Evolutionary conservation across 2,113 vertebrate genomes (phyloP).

Genomic region (Neotoma lepida): DNA sequence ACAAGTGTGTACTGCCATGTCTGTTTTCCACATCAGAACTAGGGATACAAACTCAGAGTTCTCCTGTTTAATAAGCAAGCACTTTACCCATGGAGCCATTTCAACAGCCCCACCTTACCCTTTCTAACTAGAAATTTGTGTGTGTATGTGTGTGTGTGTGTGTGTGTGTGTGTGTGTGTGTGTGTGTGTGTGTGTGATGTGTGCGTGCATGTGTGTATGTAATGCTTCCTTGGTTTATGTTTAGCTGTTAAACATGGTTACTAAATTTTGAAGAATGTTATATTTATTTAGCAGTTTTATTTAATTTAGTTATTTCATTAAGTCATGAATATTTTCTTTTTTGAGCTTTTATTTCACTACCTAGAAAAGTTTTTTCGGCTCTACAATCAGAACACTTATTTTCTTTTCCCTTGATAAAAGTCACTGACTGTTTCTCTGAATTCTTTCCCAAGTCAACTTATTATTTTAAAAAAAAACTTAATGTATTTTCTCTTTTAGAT

Average conservation of each 20-base stretch:
- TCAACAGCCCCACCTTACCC: not conserved
- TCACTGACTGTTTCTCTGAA: not conserved
- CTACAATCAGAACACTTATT: not conserved
- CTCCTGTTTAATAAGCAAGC: not conserved
- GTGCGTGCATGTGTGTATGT: not conserved
- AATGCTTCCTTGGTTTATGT: slow-evolving; percentile 30
- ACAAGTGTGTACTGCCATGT: not conserved
- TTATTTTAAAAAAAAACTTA: slow-evolving; percentile 10
- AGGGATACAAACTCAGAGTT: not conserved
- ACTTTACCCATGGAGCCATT: not conserved
- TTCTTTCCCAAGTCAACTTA: not conserved
- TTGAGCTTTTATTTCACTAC: not conserved
- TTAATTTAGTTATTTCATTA: not conserved
- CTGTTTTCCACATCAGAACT: not conserved
- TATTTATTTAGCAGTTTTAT: not conserved
- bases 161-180: not conserved
- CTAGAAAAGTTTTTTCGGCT: not conserved
- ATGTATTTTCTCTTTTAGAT: not conserved
- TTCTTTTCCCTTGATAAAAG: not conserved
- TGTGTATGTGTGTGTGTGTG: not conserved
- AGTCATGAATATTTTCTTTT: not conserved
- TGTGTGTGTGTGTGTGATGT: not conserved
- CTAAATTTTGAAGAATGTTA: not conserved
- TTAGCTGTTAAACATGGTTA: slow-evolving; percentile 3
- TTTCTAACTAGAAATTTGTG: not conserved